Conservation (phyloP, 2,113 vertebrate genomes). For the Globicephala melas region DNA sequence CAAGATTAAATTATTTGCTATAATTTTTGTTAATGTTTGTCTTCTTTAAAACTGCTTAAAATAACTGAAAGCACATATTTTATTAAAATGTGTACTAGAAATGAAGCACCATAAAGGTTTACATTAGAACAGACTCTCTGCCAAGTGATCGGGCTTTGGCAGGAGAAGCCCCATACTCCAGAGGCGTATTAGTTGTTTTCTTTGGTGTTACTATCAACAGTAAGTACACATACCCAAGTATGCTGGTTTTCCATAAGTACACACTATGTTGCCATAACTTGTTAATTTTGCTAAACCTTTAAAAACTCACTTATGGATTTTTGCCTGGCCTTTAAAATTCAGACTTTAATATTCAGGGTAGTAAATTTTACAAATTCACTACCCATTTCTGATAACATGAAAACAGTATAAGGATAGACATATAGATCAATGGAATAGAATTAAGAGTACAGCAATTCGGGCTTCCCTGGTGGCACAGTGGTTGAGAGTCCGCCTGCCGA, state of each 20-base stretch:
- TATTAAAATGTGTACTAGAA: not conserved
- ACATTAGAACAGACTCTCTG: not conserved
- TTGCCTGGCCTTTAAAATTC: not conserved
- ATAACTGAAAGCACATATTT: not conserved
- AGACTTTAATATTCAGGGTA: not conserved
- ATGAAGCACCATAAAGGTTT: not conserved
- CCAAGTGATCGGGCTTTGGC: not conserved
- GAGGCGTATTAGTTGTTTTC: not conserved
- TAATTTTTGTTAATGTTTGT: not conserved
- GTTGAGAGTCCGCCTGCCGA: no score
- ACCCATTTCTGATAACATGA: not conserved
- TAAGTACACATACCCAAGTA: not conserved
- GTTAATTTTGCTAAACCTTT: conserved; percentile 3
- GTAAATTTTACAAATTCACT: not conserved
- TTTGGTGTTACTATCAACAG: not conserved
- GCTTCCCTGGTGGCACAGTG: no score
- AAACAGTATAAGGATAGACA: not conserved
- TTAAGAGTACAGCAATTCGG: not conserved
- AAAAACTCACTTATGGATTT: not conserved
- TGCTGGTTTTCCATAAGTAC: not conserved
- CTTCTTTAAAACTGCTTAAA: conserved; percentile 16
- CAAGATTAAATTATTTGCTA: not conserved
- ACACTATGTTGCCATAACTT: not conserved
- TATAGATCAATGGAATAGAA: not conserved
- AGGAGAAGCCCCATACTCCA: not conserved